Evolutionary conservation across 2,888 invertebrate genomes (phyloP).

Genomic region (Oeneis ivallda): DNA sequence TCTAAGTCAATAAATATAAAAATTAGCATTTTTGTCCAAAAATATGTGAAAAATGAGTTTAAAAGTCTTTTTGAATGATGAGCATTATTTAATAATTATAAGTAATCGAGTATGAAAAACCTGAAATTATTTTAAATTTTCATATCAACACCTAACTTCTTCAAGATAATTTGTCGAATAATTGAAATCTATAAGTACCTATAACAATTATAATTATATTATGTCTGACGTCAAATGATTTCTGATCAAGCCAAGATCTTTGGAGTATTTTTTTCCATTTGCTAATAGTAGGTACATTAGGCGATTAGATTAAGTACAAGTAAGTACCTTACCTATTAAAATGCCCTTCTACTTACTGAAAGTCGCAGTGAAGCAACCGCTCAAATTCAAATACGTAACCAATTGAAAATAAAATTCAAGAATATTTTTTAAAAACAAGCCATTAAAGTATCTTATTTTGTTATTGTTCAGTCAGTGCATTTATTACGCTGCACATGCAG

Average conservation of each 20-base stretch:
- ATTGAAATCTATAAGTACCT: no score
- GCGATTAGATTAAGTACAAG: background rate
- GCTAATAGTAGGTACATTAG: background rate
- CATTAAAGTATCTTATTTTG: background rate
- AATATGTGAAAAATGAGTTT: no score
- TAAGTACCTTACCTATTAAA: background rate
- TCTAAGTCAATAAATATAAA: no score
- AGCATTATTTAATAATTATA: no score
- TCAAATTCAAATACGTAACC: background rate
- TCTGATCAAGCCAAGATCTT: background rate
- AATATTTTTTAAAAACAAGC: background rate
- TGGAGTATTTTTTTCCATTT: background rate
- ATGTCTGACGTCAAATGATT: no score
- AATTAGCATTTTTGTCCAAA: no score
- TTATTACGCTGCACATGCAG: conserved; percentile 25
- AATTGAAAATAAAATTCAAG: background rate
- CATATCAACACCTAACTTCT: no score
- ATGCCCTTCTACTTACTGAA: background rate
- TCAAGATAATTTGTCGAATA: no score
- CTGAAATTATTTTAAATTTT: no score
- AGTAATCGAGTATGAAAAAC: no score
- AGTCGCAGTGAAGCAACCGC: background rate
- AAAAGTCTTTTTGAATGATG: no score
- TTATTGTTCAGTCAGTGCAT: conserved; percentile 10
- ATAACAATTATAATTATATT: no score